A percentile compares a stretch with the other conserved stretches of the same genome.
These are phyloP conservation scores for Selene dorsalis DNA, from an alignment of 2,797 vertebrate genomes.

Conservation along the genomic window DNA sequence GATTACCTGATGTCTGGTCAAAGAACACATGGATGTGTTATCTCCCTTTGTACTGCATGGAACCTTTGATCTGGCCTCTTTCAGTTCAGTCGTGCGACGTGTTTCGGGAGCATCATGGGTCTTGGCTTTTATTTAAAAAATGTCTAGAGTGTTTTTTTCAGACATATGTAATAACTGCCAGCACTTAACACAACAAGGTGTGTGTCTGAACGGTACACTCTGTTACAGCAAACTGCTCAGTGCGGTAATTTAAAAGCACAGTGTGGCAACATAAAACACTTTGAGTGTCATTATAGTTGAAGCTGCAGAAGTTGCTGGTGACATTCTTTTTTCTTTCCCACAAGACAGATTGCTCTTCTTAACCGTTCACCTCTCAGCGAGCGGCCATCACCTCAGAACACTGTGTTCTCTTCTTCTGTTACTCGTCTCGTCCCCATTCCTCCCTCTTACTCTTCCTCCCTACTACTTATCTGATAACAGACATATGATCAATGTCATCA, in stretches of 20 bases:
- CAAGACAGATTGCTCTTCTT: neutral
- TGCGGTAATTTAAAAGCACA: neutral
- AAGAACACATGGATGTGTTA: no score
- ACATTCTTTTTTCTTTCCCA: neutral
- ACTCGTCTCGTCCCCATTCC: neutral
- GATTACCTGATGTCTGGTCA: no score
- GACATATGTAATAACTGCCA: neutral
- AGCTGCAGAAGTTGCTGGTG: neutral
- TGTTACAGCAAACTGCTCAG: neutral
- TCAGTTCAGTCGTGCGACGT: neutral
- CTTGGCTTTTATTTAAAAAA: neutral
- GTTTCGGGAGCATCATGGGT: neutral
- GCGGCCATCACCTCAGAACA: neutral
- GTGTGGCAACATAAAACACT: neutral
- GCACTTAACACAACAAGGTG: neutral
- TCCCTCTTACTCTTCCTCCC: neutral
- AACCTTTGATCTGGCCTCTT: no score
- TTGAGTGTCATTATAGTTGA: neutral
- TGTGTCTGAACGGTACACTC: neutral
- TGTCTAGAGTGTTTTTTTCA: neutral
- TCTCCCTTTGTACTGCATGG: no score
- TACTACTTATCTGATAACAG: constrained; percentile 20
- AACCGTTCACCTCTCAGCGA: constrained; percentile 8
- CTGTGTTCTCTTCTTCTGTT: neutral
- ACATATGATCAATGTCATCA: constrained; percentile 21